Base-by-base conservation (phyloP, 2,113 vertebrate species). In the Psettodes erumei region DNA sequence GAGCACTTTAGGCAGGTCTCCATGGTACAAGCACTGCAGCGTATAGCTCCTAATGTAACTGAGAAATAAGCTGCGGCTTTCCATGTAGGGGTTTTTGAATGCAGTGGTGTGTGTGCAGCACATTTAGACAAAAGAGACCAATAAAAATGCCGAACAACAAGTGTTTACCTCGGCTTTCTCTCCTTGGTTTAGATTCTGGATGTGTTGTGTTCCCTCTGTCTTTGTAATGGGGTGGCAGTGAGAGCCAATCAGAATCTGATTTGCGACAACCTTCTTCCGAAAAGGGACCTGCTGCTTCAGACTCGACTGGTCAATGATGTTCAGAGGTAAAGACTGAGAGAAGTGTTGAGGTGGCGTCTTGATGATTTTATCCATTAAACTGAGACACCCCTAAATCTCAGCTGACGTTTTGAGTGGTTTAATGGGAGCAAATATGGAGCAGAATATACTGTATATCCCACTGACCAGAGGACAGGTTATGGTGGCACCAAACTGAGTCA, bases 201-300 rank as follows among this genome's bases (percentile, higher is more conserved):
- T 80, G 95, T 99, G 61, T 94, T 99, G 71, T 99, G 96, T 67
- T 98, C 96, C 79, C 95, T 99, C 28, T 99, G 98, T 86, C 95
- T 99, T 50, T 99, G 98, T 87, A 97, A 99, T 40, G 97, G 96
- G 25, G 96, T 98, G 37, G 98, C 98, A n/a, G 96, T 99, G 65
- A 95, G 98, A 91, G 87, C 96, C 93, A 99, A 99, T 91, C 98
- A 99, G 81, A 99, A 99, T 78, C 93, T 98, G 66, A 99, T 99
- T 83, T 96, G 96, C 93, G 98, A 99, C 88, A 96, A 98, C 91
- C 91, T 99, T 66, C 95, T 99, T 65, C 97, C 98, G 74, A 95
- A 92, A 85, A 96, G 97, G 91, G 97, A 99, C 82, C 92, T 99
- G 77, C 95, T 99, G 25, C 93, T 99, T 55, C 98, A 99, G 91